Percentiles rank a stretch among this genome's conserved stretches.
Evolutionary conservation across 1,140 invertebrate genomes (phyloP).

Genomic region (Mesaphorura yosii): DNA sequence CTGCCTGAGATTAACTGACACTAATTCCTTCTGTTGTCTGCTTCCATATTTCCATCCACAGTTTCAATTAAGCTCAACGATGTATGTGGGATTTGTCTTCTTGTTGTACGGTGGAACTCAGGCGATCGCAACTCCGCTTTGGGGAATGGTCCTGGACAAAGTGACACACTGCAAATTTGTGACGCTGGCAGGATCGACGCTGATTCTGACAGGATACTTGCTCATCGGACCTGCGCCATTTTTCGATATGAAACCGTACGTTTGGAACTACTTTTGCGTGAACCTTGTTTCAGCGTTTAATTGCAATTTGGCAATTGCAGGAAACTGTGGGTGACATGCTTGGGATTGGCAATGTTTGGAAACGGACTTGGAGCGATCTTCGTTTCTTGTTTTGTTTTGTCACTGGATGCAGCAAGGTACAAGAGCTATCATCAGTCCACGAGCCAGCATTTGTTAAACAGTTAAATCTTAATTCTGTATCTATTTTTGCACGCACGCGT

Average conservation of each 20-base stretch:
- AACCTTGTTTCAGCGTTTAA: background rate
- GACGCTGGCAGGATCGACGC: slow-evolving; percentile 51
- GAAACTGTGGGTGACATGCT: slow-evolving; percentile 49
- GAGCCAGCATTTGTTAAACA: background rate
- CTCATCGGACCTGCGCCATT: slow-evolving; percentile 64
- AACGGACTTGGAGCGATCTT: slow-evolving; percentile 64
- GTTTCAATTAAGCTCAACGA: slow-evolving; percentile 48
- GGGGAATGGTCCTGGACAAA: slow-evolving; percentile 64
- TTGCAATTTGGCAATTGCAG: slow-evolving; percentile 38
- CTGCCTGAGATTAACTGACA: slow-evolving; percentile 65
- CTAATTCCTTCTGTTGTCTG: too few relatives aligned
- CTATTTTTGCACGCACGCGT: too few relatives aligned
- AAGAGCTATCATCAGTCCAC: background rate
- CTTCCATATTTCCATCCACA: slow-evolving; percentile 39
- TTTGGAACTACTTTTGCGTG: slow-evolving; percentile 19
- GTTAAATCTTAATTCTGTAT: slow-evolving; percentile 17
- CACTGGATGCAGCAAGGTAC: slow-evolving; percentile 39
- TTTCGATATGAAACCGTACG: slow-evolving; percentile 39
- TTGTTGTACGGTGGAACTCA: slow-evolving; percentile 76
- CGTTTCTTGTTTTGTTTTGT: slow-evolving; percentile 66
- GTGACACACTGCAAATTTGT: slow-evolving; percentile 51
- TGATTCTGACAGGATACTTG: slow-evolving; percentile 52
- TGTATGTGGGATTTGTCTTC: slow-evolving; percentile 70
- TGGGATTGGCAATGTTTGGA: slow-evolving; percentile 61
- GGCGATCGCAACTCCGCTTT: slow-evolving; percentile 62